phyloP scores from a whole-genome alignment of 2,797 vertebrate species.

The Neomorphus geoffroyi region DNA sequence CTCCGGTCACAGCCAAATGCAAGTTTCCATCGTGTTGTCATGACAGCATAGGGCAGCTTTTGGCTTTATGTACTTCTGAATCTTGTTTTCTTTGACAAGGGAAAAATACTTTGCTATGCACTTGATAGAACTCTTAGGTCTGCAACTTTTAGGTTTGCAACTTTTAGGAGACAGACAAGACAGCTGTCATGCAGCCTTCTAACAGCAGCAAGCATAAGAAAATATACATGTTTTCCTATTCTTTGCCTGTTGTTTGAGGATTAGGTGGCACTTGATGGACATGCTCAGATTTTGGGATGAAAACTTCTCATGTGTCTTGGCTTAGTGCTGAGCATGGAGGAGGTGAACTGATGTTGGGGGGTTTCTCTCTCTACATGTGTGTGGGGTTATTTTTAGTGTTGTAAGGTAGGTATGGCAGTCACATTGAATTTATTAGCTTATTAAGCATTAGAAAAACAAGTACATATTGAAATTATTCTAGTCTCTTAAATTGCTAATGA shows the following conservation, averaged over 20 bases:
- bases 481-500: slow-evolving; percentile 7
- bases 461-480: background rate
- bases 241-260: background rate
- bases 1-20: background rate
- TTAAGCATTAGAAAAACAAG: background rate
- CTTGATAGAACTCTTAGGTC: background rate
- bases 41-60: background rate
- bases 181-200: background rate
- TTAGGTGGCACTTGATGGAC: background rate
- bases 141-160: background rate
- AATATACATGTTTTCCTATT: background rate
- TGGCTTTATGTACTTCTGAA: background rate
- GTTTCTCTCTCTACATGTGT: background rate
- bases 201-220: background rate
- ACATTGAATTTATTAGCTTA: background rate
- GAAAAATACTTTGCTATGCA: background rate
- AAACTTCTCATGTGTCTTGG: background rate
- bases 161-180: background rate
- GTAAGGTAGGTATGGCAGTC: background rate
- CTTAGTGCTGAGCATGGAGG: background rate
- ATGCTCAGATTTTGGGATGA: accelerated
- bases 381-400: background rate
- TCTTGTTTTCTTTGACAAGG: background rate
- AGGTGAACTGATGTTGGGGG: background rate
- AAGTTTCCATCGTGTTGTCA: background rate